phyloP scores from a whole-genome alignment of 2,797 vertebrate species.

The Steatocranus sp. region DNA sequence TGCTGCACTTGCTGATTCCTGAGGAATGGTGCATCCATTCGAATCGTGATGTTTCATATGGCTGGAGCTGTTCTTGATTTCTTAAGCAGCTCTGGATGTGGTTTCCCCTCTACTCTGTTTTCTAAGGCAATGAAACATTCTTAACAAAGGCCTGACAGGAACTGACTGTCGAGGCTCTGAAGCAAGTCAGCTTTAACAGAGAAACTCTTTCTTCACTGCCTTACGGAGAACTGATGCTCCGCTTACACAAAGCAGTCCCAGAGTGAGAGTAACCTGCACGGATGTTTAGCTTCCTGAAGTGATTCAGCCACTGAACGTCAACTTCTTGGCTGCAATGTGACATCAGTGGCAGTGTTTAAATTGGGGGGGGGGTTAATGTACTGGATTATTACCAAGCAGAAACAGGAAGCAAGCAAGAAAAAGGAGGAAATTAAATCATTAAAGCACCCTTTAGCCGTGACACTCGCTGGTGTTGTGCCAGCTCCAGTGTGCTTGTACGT shows the following conservation, averaged over 20 bases:
- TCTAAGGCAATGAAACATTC: neutral
- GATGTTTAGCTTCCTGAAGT: neutral
- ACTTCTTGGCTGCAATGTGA: neutral
- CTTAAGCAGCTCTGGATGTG: neutral
- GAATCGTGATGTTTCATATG: neutral
- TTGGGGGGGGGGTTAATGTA: neutral
- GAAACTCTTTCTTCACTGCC: neutral
- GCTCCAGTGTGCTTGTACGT: neutral
- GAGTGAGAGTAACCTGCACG: neutral
- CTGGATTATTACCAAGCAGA: constrained; percentile 21
- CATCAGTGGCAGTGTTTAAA: neutral
- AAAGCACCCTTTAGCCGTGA: constrained; percentile 10
- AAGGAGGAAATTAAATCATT: constrained; percentile 41
- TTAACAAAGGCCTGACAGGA: neutral
- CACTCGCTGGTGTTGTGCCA: constrained; percentile 9
- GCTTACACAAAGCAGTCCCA: neutral
- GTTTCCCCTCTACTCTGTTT: constrained; percentile 4
- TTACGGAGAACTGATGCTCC: neutral
- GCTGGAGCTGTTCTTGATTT: neutral
- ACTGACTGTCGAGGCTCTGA: neutral
- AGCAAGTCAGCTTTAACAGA: neutral
- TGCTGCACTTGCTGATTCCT: constrained; percentile 18
- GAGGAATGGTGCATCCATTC: constrained; percentile 5
- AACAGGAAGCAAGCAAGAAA: neutral
- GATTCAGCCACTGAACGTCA: neutral